phyloP scores from a whole-genome alignment of 2,797 vertebrate species.

The Ptychobarbus kaznakovi region DNA sequence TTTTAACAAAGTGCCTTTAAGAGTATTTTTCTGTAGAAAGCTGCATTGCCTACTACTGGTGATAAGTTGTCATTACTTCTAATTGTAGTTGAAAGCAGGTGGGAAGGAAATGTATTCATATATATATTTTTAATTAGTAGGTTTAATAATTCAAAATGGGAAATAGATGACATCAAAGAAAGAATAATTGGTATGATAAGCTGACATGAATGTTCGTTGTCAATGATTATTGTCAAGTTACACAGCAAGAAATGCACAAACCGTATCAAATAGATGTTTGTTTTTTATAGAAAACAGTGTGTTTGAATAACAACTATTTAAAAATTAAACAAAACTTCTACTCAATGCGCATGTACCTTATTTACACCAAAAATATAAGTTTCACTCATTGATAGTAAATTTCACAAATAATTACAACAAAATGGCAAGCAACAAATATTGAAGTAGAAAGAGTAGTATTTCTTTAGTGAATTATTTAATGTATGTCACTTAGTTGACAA shows the following conservation, averaged over 20 bases:
- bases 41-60: conserved; percentile 15
- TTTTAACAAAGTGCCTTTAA: neutral
- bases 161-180: neutral
- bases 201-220: neutral
- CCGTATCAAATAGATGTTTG: neutral
- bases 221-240: neutral
- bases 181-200: neutral
- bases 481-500: neutral
- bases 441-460: neutral
- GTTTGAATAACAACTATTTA: neutral
- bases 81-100: neutral
- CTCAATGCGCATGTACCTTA: neutral
- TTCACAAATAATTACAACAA: neutral
- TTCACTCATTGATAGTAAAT: neutral
- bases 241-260: neutral
- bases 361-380: neutral
- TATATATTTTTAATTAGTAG: neutral
- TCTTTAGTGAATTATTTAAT: neutral
- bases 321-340: neutral
- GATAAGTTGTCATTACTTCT: neutral
- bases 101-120: neutral
- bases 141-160: neutral
- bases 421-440: neutral
- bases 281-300: neutral
- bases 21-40: neutral